Conservation (phyloP, 2,113 vertebrate genomes). For the Crotalus helleri region DNA sequence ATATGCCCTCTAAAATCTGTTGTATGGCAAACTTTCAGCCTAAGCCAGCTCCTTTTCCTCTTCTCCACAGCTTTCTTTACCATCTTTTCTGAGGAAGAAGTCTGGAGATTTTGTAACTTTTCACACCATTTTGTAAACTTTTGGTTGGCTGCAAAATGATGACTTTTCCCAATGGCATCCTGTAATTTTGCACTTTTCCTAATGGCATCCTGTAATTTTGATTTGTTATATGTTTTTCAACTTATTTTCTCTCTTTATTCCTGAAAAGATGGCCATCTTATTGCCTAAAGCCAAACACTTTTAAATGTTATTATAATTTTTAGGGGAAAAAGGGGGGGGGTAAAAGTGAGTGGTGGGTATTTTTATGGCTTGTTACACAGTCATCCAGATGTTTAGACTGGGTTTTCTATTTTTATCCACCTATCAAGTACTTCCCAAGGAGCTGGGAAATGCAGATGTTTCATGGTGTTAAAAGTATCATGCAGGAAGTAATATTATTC, state of each 20-base stretch:
- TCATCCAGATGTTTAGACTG: neutral
- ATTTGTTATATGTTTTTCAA: neutral
- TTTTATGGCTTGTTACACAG: neutral
- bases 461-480: neutral
- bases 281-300: neutral
- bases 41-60: neutral
- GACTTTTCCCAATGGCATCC: neutral
- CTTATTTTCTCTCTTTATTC: neutral
- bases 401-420: neutral
- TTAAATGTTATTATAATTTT: neutral
- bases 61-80: neutral
- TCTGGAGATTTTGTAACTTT: neutral
- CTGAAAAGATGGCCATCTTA: neutral
- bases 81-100: neutral
- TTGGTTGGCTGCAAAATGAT: neutral
- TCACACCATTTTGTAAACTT: neutral
- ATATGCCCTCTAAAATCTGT: neutral
- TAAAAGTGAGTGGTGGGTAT: neutral
- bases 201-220: neutral
- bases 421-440: neutral
- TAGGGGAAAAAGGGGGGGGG: neutral
- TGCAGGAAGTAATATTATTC: neutral
- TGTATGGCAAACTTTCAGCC: neutral
- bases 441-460: neutral
- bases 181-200: neutral